A percentile compares a stretch with the other conserved stretches of the same genome.
phyloP scores from a whole-genome alignment of 2,888 invertebrate genomes.

The Mechanitis mazaeus region DNA sequence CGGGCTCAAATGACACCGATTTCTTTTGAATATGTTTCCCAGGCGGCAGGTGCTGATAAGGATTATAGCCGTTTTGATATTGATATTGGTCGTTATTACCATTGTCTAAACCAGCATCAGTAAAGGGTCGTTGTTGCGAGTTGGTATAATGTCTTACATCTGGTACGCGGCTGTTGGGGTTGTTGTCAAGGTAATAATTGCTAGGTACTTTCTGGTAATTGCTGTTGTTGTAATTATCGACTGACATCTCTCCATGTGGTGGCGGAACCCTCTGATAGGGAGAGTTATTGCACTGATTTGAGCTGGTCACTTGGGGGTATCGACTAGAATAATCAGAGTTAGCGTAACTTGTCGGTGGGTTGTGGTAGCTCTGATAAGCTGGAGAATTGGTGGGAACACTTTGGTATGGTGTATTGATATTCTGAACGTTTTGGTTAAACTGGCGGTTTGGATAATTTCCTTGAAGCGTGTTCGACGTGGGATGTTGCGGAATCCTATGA shows the following conservation, averaged over 20 bases:
- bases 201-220: conserved; percentile 61
- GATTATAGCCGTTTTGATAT: conserved; percentile 64
- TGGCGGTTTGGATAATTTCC: conserved; percentile 50
- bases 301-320: conserved; percentile 58
- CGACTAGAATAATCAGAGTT: conserved; percentile 73
- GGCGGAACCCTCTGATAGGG: conserved; percentile 80
- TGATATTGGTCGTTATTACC: conserved; percentile 48
- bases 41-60: conserved; percentile 80
- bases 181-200: conserved; percentile 56
- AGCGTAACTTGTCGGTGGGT: conserved; percentile 70
- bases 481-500: conserved; percentile 58
- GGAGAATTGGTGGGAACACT: conserved; percentile 68
- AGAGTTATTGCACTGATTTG: conserved; percentile 55
- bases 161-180: conserved; percentile 37
- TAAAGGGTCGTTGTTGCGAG: conserved; percentile 60
- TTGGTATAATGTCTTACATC: conserved; percentile 57
- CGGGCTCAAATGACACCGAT: conserved; percentile 83
- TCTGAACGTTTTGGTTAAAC: conserved; percentile 45
- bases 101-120: conserved; percentile 50
- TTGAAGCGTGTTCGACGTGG: conserved; percentile 40
- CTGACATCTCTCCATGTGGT: conserved; percentile 68
- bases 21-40: conserved; percentile 81
- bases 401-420: conserved; percentile 60
- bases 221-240: conserved; percentile 55
- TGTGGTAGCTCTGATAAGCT: conserved; percentile 67